Conservation (phyloP, 1,140 invertebrate genomes). For the Mamestra configurata region DNA sequence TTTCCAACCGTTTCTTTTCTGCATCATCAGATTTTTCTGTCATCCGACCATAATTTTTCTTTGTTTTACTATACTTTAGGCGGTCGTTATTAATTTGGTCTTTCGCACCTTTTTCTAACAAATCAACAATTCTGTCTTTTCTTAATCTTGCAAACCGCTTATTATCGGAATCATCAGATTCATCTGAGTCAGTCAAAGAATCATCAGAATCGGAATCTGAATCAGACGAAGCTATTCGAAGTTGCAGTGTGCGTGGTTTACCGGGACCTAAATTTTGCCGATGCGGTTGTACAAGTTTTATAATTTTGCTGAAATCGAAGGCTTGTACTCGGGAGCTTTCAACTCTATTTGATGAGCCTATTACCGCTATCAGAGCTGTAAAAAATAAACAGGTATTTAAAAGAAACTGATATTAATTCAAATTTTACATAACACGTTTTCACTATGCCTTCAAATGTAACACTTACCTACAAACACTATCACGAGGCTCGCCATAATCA, state of each 20-base stretch:
- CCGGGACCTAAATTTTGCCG: not conserved
- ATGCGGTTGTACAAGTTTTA: constrained; percentile 10
- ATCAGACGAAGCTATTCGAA: not conserved
- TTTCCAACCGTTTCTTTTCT: not conserved
- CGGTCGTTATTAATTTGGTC: not conserved
- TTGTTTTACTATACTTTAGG: not conserved
- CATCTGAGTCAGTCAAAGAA: no score
- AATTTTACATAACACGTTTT: not conserved
- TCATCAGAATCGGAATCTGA: not conserved
- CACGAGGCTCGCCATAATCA: constrained; percentile 57
- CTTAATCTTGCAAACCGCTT: not conserved
- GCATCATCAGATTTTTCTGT: not conserved
- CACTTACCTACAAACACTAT: constrained; percentile 54
- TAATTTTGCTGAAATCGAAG: constrained; percentile 15
- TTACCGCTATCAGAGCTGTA: constrained; percentile 17
- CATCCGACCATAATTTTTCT: not conserved
- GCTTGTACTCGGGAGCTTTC: not conserved
- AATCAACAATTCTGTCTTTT: not conserved
- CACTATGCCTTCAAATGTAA: not conserved
- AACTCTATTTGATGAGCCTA: not conserved
- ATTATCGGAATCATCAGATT: not conserved
- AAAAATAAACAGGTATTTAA: not conserved
- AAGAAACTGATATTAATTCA: not conserved
- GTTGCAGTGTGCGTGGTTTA: not conserved
- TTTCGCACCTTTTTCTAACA: not conserved